These are phyloP conservation scores for Teinopalpus imperialis DNA, from an alignment of 2,888 invertebrate species.

Conservation along the genomic window DNA sequence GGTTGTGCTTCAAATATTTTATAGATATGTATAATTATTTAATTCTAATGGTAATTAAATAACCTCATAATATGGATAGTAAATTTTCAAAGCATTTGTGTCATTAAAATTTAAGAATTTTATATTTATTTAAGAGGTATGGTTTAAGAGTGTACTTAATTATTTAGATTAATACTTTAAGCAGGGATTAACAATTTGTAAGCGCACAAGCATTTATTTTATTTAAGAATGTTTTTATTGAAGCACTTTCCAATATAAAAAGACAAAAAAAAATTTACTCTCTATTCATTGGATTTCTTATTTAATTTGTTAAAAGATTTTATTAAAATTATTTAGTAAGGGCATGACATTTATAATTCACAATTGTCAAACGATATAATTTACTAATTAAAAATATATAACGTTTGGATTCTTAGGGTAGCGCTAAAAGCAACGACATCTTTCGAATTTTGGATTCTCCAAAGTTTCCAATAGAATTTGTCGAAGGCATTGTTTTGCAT, in stretches of 20 bases:
- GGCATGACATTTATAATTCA: neutral
- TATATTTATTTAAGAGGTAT: slow-evolving; percentile 1
- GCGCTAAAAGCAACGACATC: slow-evolving; percentile 3
- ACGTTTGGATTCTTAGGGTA: slow-evolving; percentile 5
- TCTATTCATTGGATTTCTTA: neutral
- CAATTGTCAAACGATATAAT: neutral
- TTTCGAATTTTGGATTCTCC: too few relatives aligned
- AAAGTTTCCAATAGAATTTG: neutral
- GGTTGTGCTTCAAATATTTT: too few relatives aligned
- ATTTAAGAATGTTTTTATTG: slow-evolving; percentile 21
- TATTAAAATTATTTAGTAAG: too few relatives aligned
- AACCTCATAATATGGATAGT: too few relatives aligned
- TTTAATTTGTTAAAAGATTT: neutral
- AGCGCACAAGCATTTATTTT: slow-evolving; percentile 61
- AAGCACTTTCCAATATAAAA: neutral
- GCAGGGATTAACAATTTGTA: slow-evolving; percentile 59
- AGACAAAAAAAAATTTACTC: neutral
- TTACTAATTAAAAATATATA: too few relatives aligned
- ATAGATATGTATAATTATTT: too few relatives aligned
- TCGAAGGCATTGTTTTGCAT: neutral
- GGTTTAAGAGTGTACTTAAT: slow-evolving; percentile 16
- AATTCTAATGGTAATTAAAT: too few relatives aligned
- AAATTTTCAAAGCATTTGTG: too few relatives aligned
- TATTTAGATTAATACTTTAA: slow-evolving; percentile 40
- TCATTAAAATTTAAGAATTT: too few relatives aligned